Conservation (phyloP, 2,888 invertebrate genomes). For the Chymomyza procnemis region DNA sequence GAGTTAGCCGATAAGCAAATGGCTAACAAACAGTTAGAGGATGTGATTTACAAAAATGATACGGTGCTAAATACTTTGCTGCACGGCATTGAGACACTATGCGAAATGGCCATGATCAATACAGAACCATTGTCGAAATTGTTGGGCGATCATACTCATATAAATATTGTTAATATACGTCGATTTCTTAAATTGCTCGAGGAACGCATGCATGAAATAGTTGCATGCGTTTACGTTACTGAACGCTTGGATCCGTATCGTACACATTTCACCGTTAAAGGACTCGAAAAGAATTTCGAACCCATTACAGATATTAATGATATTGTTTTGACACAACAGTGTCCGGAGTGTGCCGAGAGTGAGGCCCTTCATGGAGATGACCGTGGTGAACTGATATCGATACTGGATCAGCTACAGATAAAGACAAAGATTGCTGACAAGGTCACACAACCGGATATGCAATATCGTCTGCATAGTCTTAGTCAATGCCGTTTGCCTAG, state of each 20-base stretch:
- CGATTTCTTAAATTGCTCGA: conserved; percentile 81
- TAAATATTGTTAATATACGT: conserved; percentile 81
- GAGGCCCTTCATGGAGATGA: conserved; percentile 78
- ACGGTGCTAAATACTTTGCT: conserved; percentile 60
- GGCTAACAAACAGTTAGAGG: conserved; percentile 50
- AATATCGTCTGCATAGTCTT: conserved; percentile 77
- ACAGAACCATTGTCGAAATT: conserved; percentile 79
- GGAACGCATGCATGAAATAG: conserved; percentile 80
- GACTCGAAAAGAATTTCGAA: conserved; percentile 71
- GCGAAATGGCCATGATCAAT: conserved; percentile 80
- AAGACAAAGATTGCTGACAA: conserved; percentile 74
- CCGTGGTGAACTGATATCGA: conserved; percentile 67
- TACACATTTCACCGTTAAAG: conserved; percentile 68
- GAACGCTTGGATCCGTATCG: conserved; percentile 63
- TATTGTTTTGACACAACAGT: conserved; percentile 77
- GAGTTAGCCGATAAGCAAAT: conserved; percentile 38
- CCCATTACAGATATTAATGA: conserved; percentile 80
- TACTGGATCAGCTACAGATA: conserved; percentile 59
- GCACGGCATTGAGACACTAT: conserved; percentile 67
- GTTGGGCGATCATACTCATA: conserved; percentile 81
- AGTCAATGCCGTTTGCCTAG: conserved; percentile 77
- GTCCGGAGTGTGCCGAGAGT: conserved; percentile 78
- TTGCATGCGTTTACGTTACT: conserved; percentile 79
- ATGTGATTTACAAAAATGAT: conserved; percentile 54
- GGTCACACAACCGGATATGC: conserved; percentile 77